phyloP scores from a whole-genome alignment of 1,140 invertebrate species.

The Portunus trituberculatus region DNA sequence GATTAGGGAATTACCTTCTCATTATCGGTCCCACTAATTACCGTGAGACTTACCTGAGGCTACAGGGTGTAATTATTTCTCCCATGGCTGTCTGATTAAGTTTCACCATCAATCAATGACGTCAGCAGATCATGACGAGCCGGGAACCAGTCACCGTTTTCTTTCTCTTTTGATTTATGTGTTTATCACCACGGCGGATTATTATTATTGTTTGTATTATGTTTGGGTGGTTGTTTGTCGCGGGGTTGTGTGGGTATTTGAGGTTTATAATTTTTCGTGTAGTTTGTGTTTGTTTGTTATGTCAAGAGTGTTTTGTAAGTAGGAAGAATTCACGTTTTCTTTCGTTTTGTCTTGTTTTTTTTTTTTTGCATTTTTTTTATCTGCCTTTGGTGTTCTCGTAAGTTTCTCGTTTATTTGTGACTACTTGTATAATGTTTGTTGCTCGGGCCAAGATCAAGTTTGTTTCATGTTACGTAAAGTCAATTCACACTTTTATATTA shows the following conservation, averaged over 20 bases:
- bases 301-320: too few species aligned
- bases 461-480: too few species aligned
- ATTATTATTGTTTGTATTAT: neutral
- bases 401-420: too few species aligned
- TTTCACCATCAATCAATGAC: neutral
- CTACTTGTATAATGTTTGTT: too few species aligned
- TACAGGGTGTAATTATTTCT: neutral
- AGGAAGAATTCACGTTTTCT: neutral
- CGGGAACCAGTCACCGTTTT: neutral
- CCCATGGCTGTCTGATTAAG: neutral
- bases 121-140: neutral
- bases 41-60: slow-evolving; percentile 28
- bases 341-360: neutral
- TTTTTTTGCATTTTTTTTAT: neutral
- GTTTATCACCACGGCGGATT: neutral
- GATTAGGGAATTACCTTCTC: neutral
- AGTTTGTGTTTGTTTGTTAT: too few species aligned
- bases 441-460: too few species aligned
- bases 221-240: too few species aligned
- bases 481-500: too few species aligned
- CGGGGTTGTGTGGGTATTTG: too few species aligned
- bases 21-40: slow-evolving; percentile 42
- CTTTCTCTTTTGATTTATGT: neutral
- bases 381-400: too few species aligned
- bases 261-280: too few species aligned